phyloP scores from a whole-genome alignment of 2,797 vertebrate genomes.

The Lepus oiostolus region DNA sequence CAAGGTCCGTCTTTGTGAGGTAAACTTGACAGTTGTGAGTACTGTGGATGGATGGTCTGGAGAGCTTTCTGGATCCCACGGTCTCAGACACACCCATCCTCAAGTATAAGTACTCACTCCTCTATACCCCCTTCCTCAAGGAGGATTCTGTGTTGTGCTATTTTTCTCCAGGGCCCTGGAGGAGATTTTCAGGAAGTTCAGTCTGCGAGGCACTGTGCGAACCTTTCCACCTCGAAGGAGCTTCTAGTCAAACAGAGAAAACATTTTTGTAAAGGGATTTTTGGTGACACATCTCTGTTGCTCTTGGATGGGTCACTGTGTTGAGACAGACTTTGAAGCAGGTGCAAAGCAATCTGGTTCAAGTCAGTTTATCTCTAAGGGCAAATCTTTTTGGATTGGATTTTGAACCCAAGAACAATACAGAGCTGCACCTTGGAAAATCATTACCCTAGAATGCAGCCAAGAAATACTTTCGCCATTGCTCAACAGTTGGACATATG shows the following conservation, averaged over 20 bases:
- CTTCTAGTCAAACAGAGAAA: slow-evolving; percentile 13
- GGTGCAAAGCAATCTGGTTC: slow-evolving; percentile 7
- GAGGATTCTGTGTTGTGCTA: background rate
- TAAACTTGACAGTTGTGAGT: background rate
- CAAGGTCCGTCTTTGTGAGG: background rate
- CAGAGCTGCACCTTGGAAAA: slow-evolving; percentile 37
- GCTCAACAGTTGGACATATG: background rate
- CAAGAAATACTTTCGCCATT: background rate
- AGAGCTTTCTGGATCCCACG: background rate
- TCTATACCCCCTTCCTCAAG: background rate
- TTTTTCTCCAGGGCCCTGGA: background rate
- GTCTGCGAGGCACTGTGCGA: background rate
- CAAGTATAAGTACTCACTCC: background rate
- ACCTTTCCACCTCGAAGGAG: background rate
- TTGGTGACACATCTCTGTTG: slow-evolving; percentile 64
- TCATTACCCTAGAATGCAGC: background rate
- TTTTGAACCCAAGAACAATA: background rate
- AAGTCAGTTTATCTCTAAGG: slow-evolving; percentile 1
- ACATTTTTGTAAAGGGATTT: slow-evolving; percentile 1
- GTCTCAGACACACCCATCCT: background rate
- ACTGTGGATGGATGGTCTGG: background rate
- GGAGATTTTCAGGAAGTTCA: background rate
- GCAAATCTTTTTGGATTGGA: background rate
- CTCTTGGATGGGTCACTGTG: slow-evolving; percentile 6
- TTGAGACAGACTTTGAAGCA: slow-evolving; percentile 22